Evolutionary conservation across 2,888 invertebrate species (phyloP), one percentile per base, ranked within the genome.

Genomic region (Parnassius apollo): DNA sequence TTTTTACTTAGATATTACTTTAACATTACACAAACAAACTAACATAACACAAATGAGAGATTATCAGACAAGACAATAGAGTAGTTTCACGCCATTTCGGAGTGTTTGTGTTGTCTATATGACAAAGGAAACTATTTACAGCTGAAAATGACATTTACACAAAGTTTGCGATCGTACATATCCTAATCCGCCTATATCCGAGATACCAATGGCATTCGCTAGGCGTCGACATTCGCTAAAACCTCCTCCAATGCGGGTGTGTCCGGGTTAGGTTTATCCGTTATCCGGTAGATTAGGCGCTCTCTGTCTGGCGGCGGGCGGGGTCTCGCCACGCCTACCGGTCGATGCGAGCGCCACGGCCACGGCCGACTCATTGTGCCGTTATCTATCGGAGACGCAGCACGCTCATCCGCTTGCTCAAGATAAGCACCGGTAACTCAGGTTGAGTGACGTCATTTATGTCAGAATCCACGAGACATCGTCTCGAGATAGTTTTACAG

Each of bases 221-320:
- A 85, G 86, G 86, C 87, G 85, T 82, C 73, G 76, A 86, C 88
- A 78, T 82, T 85, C 76, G 78, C 78, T 77, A 81, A 81, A 82
- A 77, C 87, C 83, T 84, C 87, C 86, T 85, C 88, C 88, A 85
- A 87, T 84, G 71, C 85, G 80, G 82, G 81, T 78, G 80, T 80
- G 77, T 71, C 73, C 72, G 85, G 81, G 76, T 87, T 85, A 88
- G 82, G 83, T 82, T 89, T 85, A 91, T 91, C 91, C 91, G 84
- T 88, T 91, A 91, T 89, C 87, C 89, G 81, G 73, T 72, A 88
- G 91, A 91, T 91, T 90, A 91, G 88, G 75, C 81, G 85, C 75
- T 83, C 83, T 84, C 84, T 81, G 82, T 83, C 82, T 83, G 75
- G 79, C 71, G 74, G 83, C 83, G 78, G 91, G 91, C 88, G 88